phyloP scores from a whole-genome alignment of 1,140 invertebrate species.

The Drosophila sturtevanti region DNA sequence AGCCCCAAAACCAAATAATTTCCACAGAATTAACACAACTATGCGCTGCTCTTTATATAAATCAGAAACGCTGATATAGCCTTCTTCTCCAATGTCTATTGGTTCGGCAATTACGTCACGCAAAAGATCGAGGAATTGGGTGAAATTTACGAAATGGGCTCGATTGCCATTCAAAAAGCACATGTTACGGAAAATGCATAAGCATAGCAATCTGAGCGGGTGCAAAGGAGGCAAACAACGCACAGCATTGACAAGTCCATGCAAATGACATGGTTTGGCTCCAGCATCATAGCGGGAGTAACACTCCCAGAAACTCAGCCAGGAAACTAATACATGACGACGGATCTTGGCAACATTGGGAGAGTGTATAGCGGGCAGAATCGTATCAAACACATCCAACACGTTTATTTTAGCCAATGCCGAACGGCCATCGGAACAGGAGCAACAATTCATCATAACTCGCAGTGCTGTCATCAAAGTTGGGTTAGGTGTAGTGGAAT shows the following conservation, averaged over 20 bases:
- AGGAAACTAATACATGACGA: slow-evolving; percentile 77
- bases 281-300: slow-evolving; percentile 83
- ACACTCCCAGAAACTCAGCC: slow-evolving; percentile 83
- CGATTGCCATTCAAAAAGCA: slow-evolving; percentile 60
- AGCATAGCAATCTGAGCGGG: slow-evolving; percentile 37
- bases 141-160: slow-evolving; percentile 30
- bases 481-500: not conserved
- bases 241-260: slow-evolving; percentile 45
- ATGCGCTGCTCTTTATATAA: slow-evolving; percentile 64
- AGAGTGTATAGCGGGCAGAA: slow-evolving; percentile 46
- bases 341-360: slow-evolving; percentile 67
- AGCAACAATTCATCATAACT: slow-evolving; percentile 70
- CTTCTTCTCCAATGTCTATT: not conserved
- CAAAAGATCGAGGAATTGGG: slow-evolving; percentile 51
- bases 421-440: slow-evolving; percentile 61
- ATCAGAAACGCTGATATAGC: not conserved
- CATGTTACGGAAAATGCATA: slow-evolving; percentile 76
- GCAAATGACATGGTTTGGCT: slow-evolving; percentile 53
- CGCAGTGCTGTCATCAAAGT: slow-evolving; percentile 45
- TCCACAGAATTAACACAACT: slow-evolving; percentile 58
- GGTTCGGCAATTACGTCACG: slow-evolving; percentile 45
- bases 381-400: slow-evolving; percentile 77
- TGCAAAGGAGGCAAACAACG: slow-evolving; percentile 17
- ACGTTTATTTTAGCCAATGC: slow-evolving; percentile 71
- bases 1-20: slow-evolving; percentile 61